Evolutionary conservation across 2,797 vertebrate species (phyloP), one percentile per base, ranked within the genome.

Genomic region (Aulostomus chinensis): DNA sequence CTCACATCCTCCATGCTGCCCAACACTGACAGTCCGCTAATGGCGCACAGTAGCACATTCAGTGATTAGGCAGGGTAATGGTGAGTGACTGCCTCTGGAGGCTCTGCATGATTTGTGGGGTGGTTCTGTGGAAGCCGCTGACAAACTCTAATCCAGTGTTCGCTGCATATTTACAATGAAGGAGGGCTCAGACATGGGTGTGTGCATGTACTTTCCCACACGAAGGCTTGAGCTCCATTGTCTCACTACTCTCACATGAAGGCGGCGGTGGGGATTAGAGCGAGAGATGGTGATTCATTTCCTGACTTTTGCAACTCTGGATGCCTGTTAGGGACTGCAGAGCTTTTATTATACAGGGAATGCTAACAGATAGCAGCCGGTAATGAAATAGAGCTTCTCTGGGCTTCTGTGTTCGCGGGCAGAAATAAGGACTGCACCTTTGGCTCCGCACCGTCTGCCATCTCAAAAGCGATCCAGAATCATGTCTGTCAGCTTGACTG

Each of bases 341-440:
- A 84, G 55, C 72, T 46, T 32, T 62, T 69, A 72, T 85, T 76
- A 79, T 72, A 62, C 50, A 33, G 54, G 52, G 42, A 40, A 68
- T 63, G 61, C 57, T 76, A n/a, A n/a, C n/a, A n/a, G n/a, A n/a
- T n/a, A n/a, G n/a, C 58, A 76, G 74, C 68, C 73, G 74, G 71
- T 78, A 81, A 85, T 79, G 79, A 85, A 85, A 81, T 74, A 61
- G 57, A 77, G 66, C 54, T 69, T 56, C 52, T 73, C 50, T 49
- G 66, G 70, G 60, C 34, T 55, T n/a, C n/a, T n/a, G 20, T 62
- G 24, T 59, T 68, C 60, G 45, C 46, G 52, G 50, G 37, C 29
- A 38, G 58, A 48, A 53, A 51, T 14, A 13, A 30, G 15, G 33
- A 61, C 24, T 25, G n/a, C n/a, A n/a, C n/a, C n/a, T n/a, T n/a